Evolutionary conservation across 2,888 invertebrate genomes (phyloP).

Genomic region (Elysia crispata): DNA sequence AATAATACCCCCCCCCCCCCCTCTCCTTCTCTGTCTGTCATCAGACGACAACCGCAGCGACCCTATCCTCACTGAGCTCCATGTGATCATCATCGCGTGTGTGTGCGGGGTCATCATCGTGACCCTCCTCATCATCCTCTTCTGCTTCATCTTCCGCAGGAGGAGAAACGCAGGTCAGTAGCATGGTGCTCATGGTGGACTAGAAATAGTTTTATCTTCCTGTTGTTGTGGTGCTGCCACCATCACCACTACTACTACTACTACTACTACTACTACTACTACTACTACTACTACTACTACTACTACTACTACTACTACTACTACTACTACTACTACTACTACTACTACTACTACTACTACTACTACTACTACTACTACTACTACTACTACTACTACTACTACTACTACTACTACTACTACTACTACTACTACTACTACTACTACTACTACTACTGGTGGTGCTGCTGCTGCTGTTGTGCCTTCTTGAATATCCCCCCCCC

Average conservation of each 20-base stretch:
- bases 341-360: constrained; percentile 28
- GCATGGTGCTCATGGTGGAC: too few species aligned
- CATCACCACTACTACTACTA: constrained; percentile 31
- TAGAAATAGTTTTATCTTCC: too few species aligned
- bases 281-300: constrained; percentile 39
- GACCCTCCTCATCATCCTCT: constrained; percentile 65
- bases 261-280: constrained; percentile 42
- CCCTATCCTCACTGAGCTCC: constrained; percentile 60
- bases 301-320: constrained; percentile 35
- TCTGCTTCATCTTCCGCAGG: constrained; percentile 68
- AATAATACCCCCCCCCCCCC: neutral
- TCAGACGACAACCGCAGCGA: constrained; percentile 39
- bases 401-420: constrained; percentile 33
- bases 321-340: constrained; percentile 35
- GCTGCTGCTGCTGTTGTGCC: neutral
- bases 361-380: constrained; percentile 37
- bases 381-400: constrained; percentile 39
- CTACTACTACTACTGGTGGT: constrained; percentile 2
- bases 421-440: constrained; percentile 2
- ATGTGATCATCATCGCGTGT: constrained; percentile 71
- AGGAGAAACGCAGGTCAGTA: constrained; percentile 63
- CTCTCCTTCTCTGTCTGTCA: neutral
- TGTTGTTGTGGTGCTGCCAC: too few species aligned
- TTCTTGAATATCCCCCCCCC: too few species aligned
- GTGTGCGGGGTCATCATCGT: constrained; percentile 71